These are phyloP conservation scores for Varecia variegata DNA, from an alignment of 2,797 vertebrate genomes.

Conservation along the genomic window DNA sequence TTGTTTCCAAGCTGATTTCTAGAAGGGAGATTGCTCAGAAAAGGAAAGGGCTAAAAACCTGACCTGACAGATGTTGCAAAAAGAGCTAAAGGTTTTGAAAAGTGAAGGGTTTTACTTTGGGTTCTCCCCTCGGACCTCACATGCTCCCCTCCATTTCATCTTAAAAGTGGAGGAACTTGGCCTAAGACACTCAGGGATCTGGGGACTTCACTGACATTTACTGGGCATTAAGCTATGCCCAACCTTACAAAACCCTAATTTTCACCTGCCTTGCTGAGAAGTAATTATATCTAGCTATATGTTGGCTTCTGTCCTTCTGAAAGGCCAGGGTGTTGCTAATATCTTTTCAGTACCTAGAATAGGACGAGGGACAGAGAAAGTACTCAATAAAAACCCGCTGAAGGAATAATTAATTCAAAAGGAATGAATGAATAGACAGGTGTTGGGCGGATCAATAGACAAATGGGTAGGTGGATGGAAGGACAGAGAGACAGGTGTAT, in stretches of 20 bases:
- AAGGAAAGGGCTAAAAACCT: not conserved
- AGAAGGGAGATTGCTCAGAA: not conserved
- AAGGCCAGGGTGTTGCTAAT: not conserved
- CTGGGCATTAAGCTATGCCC: not conserved
- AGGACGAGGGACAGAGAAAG: not conserved
- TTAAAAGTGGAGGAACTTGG: not conserved
- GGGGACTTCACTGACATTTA: not conserved
- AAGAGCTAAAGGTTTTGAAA: not conserved
- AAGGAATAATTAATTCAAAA: not conserved
- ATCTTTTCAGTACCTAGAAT: not conserved
- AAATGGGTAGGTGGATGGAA: not conserved
- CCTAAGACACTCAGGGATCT: not conserved
- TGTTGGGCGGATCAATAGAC: not conserved
- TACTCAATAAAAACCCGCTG: not conserved
- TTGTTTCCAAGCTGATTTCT: not conserved
- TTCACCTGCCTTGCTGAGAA: not conserved
- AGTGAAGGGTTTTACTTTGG: not conserved
- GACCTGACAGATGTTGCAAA: not conserved
- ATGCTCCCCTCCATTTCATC: rapidly evolving
- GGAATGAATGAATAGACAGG: not conserved
- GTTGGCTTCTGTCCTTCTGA: not conserved
- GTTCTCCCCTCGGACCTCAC: not conserved
- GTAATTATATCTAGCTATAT: not conserved
- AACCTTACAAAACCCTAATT: not conserved
- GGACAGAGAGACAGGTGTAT: too few species aligned